phyloP scores from a whole-genome alignment of 2,797 vertebrate species.

The Anguilla obscura region DNA sequence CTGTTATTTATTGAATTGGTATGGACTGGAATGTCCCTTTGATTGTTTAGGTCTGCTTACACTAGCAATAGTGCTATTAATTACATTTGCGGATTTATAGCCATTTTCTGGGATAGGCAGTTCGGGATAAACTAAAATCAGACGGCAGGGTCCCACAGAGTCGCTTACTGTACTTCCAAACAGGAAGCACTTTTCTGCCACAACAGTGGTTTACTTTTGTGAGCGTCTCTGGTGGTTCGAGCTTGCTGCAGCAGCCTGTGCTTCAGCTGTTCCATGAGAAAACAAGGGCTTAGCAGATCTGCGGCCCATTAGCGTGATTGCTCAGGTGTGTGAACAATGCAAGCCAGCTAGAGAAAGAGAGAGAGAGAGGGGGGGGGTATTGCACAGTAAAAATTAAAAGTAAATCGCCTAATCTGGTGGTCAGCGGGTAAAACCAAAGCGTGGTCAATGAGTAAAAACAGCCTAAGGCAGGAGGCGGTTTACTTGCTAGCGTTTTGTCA shows the following conservation, averaged over 20 bases:
- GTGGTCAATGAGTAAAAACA: constrained; percentile 47
- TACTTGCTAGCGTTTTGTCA: constrained; percentile 51
- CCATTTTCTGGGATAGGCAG: neutral
- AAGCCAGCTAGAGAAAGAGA: constrained; percentile 37
- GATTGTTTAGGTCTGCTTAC: neutral
- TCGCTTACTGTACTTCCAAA: no score
- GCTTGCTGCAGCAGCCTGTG: neutral
- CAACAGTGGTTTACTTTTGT: no score
- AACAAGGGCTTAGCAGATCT: constrained; percentile 24
- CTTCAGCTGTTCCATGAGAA: neutral
- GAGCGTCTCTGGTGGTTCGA: neutral
- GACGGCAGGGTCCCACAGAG: neutral
- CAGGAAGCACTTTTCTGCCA: no score
- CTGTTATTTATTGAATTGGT: neutral
- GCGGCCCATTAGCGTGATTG: constrained; percentile 10
- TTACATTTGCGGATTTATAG: neutral
- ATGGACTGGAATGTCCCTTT: neutral
- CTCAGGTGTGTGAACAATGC: constrained; percentile 41
- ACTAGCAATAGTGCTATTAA: neutral
- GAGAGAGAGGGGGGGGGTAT: constrained; percentile 36
- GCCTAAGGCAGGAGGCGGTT: constrained; percentile 22
- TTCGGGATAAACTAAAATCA: neutral
- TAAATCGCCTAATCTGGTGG: constrained; percentile 43
- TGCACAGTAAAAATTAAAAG: constrained; percentile 53
- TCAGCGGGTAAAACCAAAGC: constrained; percentile 48